phyloP scores from a whole-genome alignment of 2,113 vertebrate genomes.

The Cyprinodon brontotheroides region DNA sequence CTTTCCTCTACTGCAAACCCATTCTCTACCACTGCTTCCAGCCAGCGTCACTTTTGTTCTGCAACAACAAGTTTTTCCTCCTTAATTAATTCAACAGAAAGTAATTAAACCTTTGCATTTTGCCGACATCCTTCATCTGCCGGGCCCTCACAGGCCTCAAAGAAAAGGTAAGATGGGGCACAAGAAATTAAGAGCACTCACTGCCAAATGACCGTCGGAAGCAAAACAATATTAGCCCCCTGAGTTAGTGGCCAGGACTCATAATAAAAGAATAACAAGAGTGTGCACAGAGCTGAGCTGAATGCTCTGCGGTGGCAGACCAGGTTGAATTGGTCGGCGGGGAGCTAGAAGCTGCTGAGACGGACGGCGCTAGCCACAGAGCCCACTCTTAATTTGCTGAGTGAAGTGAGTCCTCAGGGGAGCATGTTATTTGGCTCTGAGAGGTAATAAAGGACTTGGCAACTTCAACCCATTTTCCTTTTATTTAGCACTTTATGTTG shows the following conservation, averaged over 20 bases:
- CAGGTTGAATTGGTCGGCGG: conserved; percentile 73
- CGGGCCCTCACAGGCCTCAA: conserved; percentile 66
- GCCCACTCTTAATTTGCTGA: conserved; percentile 76
- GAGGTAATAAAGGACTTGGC: conserved; percentile 79
- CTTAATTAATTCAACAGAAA: conserved; percentile 85
- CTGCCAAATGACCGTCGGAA: conserved; percentile 84
- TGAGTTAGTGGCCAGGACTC: conserved; percentile 67
- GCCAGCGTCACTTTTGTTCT: conserved; percentile 77
- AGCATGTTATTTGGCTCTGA: conserved; percentile 71
- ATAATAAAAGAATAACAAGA: conserved; percentile 81
- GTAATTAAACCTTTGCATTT: conserved; percentile 83
- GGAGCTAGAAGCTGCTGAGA: conserved; percentile 70
- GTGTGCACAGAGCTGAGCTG: conserved; percentile 67
- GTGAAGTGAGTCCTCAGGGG: conserved; percentile 70
- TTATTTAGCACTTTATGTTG: conserved; percentile 59
- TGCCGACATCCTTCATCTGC: conserved; percentile 65
- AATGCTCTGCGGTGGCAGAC: conserved; percentile 66
- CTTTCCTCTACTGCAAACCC: conserved; percentile 59
- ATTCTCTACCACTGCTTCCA: conserved; percentile 60
- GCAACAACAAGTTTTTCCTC: conserved; percentile 75
- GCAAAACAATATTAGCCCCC: conserved; percentile 82
- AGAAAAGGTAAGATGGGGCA: conserved; percentile 76
- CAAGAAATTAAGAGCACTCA: conserved; percentile 77
- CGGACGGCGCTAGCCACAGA: conserved; percentile 60
- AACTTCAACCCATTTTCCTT: conserved; percentile 50